Evolutionary conservation across 2,113 vertebrate species (phyloP), one percentile per base, ranked within the genome.

Genomic region (Apeltes quadracus): DNA sequence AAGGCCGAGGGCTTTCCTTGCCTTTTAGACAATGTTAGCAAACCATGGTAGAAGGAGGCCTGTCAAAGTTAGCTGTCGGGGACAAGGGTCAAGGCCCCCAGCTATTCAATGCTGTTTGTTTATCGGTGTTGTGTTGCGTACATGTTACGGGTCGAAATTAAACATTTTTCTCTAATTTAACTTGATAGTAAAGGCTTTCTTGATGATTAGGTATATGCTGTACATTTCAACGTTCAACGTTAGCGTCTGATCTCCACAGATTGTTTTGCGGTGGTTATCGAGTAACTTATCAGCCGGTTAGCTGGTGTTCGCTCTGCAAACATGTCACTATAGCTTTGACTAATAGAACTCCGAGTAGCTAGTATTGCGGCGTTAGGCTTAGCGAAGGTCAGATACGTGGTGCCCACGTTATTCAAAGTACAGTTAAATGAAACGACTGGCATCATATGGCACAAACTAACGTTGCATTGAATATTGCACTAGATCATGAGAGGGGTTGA

Each of bases 51-150:
- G 71, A 61, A 41, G 56, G 70, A 87, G 86, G 86, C 89, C 89
- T 83, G 85, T 85, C 81, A 85, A 76, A 91, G 87, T 84, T 87
- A 84, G 88, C 86, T 62, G 69, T 53, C 55, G 73, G 78, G 78
- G 78, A 92, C 78, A 87, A 84, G 88, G 89, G 86, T 89, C 84
- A 84, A 83, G 88, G 90, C 89, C 87, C 76, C 36, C 71, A 57
- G 67, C 56, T 48, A 77, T 61, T 43, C 50, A 72, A 69, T 50
- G 61, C 59, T 77, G 87, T 79, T 82, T 86, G 83, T 91, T 83
- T 90, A 77, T 91, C 82, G 83, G 63, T 55, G 69, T 64, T 73
- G 27, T 51, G 54, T 29, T 75, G 10, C 67, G 34, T 14, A 53
- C 13, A 51, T 36, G 1, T 27, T 5, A 50, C 22, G 23, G 1